These are phyloP conservation scores for Ochotona princeps DNA, from an alignment of 2,113 vertebrate species.

Conservation along the genomic window DNA sequence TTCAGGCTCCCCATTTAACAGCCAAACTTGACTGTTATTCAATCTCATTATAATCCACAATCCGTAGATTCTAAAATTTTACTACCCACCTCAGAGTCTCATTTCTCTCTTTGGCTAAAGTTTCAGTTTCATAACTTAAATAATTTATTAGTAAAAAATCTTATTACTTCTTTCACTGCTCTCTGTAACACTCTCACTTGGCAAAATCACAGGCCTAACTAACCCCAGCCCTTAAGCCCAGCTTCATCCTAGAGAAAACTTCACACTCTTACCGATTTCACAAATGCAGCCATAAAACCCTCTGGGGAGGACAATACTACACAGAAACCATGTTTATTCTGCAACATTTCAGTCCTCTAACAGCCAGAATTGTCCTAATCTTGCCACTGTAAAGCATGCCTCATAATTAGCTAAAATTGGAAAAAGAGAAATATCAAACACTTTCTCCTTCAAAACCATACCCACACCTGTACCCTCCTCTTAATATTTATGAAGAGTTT, in stretches of 20 bases:
- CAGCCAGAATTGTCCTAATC: neutral
- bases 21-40: neutral
- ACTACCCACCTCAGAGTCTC: neutral
- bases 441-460: neutral
- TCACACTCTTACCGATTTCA: neutral
- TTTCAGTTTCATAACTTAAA: slow-evolving; percentile 25
- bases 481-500: neutral
- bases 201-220: slow-evolving; percentile 1
- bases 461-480: neutral
- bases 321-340: neutral
- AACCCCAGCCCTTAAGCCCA: neutral
- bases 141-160: neutral
- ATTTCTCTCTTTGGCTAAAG: neutral
- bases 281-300: neutral
- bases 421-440: neutral
- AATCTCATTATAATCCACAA: neutral
- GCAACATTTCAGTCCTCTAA: neutral
- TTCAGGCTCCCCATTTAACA: neutral
- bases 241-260: neutral
- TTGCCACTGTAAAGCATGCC: neutral
- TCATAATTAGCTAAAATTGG: slow-evolving; percentile 4
- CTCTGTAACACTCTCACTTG: neutral
- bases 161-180: neutral
- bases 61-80: neutral
- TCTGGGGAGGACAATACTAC: neutral